phyloP scores from a whole-genome alignment of 2,797 vertebrate genomes.

The Tapirus indicus region DNA sequence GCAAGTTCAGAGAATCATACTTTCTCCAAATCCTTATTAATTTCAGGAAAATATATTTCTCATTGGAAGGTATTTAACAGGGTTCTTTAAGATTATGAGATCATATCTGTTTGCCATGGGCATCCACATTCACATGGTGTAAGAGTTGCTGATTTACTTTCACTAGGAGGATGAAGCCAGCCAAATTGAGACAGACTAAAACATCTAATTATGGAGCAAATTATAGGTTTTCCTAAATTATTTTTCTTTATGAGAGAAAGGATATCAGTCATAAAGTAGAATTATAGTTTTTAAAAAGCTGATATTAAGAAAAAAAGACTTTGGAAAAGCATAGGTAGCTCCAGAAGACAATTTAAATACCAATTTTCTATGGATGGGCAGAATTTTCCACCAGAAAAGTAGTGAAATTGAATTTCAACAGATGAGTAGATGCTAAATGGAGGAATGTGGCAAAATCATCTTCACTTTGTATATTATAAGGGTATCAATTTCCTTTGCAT shows the following conservation, averaged over 20 bases:
- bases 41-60: neutral
- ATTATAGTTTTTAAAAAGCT: neutral
- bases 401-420: neutral
- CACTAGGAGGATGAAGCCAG: neutral
- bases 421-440: neutral
- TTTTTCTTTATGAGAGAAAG: neutral
- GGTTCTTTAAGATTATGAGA: neutral
- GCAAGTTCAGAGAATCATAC: neutral
- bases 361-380: neutral
- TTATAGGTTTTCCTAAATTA: neutral
- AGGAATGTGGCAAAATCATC: neutral
- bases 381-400: neutral
- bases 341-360: neutral
- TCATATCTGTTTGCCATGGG: neutral
- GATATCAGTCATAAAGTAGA: neutral
- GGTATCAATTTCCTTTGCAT: neutral
- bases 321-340: neutral
- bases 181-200: neutral
- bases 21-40: neutral
- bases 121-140: neutral
- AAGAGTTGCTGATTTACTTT: neutral
- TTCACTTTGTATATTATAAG: neutral
- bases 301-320: neutral
- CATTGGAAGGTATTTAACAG: neutral
- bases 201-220: neutral